Percentiles rank a stretch among this genome's conserved stretches.
Evolutionary conservation across 2,888 invertebrate species (phyloP).

Genomic region (Bruchidius siliquastri): DNA sequence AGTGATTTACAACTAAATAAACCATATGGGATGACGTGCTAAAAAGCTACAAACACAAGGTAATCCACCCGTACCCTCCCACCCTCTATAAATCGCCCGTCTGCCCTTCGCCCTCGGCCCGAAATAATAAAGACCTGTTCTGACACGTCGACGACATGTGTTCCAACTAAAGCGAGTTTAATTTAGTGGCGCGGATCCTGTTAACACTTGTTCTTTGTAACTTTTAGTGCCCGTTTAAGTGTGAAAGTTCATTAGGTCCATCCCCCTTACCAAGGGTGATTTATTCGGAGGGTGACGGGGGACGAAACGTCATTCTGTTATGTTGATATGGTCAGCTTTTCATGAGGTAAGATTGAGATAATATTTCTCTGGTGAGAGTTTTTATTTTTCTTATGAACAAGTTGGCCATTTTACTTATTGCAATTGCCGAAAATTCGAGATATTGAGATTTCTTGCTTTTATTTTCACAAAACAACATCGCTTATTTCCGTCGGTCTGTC

Average conservation of each 20-base stretch:
- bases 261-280: neutral
- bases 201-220: slow-evolving; percentile 26
- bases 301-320: neutral
- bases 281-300: neutral
- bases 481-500: too few species aligned
- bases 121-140: neutral
- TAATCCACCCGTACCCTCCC: neutral
- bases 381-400: too few species aligned
- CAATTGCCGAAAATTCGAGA: too few species aligned
- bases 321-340: neutral
- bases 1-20: neutral
- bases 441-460: too few species aligned
- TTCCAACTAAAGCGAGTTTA: slow-evolving; percentile 21
- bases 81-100: neutral
- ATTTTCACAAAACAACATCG: too few species aligned
- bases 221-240: slow-evolving; percentile 23
- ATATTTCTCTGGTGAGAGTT: neutral
- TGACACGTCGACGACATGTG: neutral
- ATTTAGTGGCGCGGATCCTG: slow-evolving; percentile 24
- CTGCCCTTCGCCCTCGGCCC: neutral
- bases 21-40: neutral
- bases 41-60: neutral
- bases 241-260: slow-evolving; percentile 18
- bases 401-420: too few species aligned
- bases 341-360: neutral